phyloP scores from a whole-genome alignment of 2,888 invertebrate genomes.

The Nezara viridula region DNA sequence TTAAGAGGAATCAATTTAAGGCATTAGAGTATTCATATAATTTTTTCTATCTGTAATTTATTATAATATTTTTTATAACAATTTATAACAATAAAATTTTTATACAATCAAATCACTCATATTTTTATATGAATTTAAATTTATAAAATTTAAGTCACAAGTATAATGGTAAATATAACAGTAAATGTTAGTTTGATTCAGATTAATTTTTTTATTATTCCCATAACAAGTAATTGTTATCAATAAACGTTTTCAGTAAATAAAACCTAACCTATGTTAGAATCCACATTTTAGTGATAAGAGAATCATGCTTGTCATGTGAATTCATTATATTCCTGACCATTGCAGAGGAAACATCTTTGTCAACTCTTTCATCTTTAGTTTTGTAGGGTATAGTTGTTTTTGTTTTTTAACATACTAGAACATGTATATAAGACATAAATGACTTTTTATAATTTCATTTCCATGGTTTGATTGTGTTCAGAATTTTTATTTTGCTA shows the following conservation, averaged over 20 bases:
- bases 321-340: constrained; percentile 24
- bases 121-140: not conserved
- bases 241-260: not conserved
- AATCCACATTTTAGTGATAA: not conserved
- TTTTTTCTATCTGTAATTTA: not conserved
- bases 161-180: not conserved
- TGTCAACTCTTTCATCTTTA: not conserved
- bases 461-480: not conserved
- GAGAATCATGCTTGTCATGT: constrained; percentile 22
- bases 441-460: not conserved
- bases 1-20: not conserved
- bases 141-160: not conserved
- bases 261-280: constrained; percentile 10
- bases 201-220: not conserved
- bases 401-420: not conserved
- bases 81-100: too few relatives aligned
- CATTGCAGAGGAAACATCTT: not conserved
- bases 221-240: not conserved
- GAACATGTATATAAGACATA: not conserved
- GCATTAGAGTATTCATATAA: not conserved
- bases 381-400: not conserved
- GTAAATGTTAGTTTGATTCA: not conserved
- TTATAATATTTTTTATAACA: too few relatives aligned
- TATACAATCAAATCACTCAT: too few relatives aligned
- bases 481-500: not conserved